A percentile compares a stretch with the other conserved stretches of the same genome.
These are phyloP conservation scores for Cyprinella venusta DNA, from an alignment of 2,797 vertebrate species.

Conservation along the genomic window DNA sequence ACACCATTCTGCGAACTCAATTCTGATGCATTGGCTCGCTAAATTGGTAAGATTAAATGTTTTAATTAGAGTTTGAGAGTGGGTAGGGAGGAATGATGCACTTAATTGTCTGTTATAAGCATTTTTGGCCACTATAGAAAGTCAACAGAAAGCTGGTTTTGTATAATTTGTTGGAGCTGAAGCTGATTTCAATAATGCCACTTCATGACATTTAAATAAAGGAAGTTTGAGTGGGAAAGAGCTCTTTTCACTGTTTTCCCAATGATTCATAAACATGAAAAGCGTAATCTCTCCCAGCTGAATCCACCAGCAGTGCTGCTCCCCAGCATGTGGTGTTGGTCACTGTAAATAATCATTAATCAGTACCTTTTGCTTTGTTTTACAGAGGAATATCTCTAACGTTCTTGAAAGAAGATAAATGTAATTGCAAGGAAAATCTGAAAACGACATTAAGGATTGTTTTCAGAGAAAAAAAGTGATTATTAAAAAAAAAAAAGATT, in stretches of 20 bases:
- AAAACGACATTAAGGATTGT: background rate
- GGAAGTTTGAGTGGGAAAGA: background rate
- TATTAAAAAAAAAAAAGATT: no score
- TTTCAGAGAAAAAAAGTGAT: background rate
- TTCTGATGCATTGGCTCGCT: slow-evolving; percentile 13
- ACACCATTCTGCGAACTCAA: slow-evolving; percentile 36
- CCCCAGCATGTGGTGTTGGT: background rate
- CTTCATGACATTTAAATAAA: slow-evolving; percentile 37
- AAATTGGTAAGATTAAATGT: slow-evolving; percentile 40
- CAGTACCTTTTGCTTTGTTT: background rate
- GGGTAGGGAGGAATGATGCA: background rate
- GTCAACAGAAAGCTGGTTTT: slow-evolving; percentile 17
- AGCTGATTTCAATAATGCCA: slow-evolving; percentile 24
- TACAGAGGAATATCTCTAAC: background rate
- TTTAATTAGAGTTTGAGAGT: slow-evolving; percentile 32
- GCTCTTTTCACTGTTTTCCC: slow-evolving; percentile 21
- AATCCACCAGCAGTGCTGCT: background rate
- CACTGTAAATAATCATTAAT: slow-evolving; percentile 2
- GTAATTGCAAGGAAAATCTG: slow-evolving; percentile 5
- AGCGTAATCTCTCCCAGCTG: background rate
- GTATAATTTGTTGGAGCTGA: background rate
- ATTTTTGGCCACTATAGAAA: slow-evolving; percentile 1
- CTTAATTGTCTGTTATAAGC: slow-evolving; percentile 15
- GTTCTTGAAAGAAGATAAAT: background rate
- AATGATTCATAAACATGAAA: slow-evolving; percentile 18